Base-by-base conservation (phyloP, 2,888 invertebrate species). In the Stenoptilia bipunctidactyla region DNA sequence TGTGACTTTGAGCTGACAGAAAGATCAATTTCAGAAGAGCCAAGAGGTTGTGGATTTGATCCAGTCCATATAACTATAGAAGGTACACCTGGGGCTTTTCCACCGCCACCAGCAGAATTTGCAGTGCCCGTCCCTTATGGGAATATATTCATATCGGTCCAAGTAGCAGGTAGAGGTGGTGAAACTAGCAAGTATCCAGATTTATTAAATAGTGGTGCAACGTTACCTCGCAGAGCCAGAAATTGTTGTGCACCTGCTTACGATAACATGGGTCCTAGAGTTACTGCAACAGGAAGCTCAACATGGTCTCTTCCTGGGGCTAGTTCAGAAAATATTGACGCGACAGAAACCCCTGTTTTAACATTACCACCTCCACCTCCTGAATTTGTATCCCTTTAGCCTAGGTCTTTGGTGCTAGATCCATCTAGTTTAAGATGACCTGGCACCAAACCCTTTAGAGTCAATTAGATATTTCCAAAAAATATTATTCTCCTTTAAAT, bases 231-330 rank as follows among this genome's bases (percentile, higher is more conserved):
- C 39, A 64, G 87, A 38, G 77, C 64, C 47, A 62, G 80, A 44
- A 75, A 69, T 34, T 84, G 77, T 47, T 87, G 76, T 64, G 71
- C 83, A 27, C 89, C 91, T 27, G 92, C 92, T 38, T 95, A 95
- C 66, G 95, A 96, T 73, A 94, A 94, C 71, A 93, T 95, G 92
- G 95, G 95, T 1, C 92, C 94, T 30, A 86, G 95, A 54, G 93
- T 95, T 39, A 95, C 95, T n/a, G 94, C 94, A 10, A 93, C 93
- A 1, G 69, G 95, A 87, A 60, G 94, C 88, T 80, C 94, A 0
- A 93, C 92, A 9, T 89, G 94, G 64, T 94, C 94, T 13, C 77
- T 95, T 51, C 92, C 92, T 45, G 93, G 82, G 27, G 77, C 82
- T 1, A 76, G 67, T 47, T 56, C 68, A 1, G 82, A 82, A 36